phyloP scores from a whole-genome alignment of 2,797 vertebrate species.

The Antrozous pallidus region DNA sequence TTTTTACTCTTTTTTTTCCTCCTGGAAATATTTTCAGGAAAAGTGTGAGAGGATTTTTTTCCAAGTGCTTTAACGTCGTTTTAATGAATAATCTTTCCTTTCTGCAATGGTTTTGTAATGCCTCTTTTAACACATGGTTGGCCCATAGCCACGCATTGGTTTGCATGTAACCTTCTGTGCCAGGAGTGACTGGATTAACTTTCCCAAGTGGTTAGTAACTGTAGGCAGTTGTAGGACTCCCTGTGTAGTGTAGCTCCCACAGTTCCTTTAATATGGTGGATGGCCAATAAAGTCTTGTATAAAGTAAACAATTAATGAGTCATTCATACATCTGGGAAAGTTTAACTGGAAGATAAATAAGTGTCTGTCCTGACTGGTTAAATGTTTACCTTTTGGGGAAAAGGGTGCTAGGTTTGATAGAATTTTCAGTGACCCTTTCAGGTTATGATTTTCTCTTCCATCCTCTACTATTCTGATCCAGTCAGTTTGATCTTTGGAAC shows the following conservation, averaged over 20 bases:
- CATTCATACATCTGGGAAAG: conserved; percentile 39
- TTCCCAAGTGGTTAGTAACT: neutral
- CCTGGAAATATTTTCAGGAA: conserved; percentile 48
- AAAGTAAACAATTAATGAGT: conserved; percentile 44
- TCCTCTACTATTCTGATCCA: neutral
- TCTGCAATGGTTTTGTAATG: neutral
- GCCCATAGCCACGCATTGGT: neutral
- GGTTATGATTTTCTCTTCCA: conserved; percentile 38
- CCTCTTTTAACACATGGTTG: neutral
- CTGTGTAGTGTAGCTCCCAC: neutral
- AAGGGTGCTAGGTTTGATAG: neutral
- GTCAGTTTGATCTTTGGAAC: neutral
- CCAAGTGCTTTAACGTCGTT: neutral
- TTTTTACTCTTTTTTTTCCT: neutral
- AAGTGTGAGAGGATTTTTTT: neutral
- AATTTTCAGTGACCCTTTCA: neutral
- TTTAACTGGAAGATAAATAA: conserved; percentile 50
- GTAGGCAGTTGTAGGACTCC: neutral
- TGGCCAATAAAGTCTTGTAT: neutral
- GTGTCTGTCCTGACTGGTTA: conserved; percentile 31
- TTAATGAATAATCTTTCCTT: conserved; percentile 30
- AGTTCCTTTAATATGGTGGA: neutral
- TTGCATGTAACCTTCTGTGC: neutral
- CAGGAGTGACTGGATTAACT: neutral
- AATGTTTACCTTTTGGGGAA: conserved; percentile 36